phyloP scores from a whole-genome alignment of 1,140 invertebrate genomes.

The Drosophila sturtevanti region DNA sequence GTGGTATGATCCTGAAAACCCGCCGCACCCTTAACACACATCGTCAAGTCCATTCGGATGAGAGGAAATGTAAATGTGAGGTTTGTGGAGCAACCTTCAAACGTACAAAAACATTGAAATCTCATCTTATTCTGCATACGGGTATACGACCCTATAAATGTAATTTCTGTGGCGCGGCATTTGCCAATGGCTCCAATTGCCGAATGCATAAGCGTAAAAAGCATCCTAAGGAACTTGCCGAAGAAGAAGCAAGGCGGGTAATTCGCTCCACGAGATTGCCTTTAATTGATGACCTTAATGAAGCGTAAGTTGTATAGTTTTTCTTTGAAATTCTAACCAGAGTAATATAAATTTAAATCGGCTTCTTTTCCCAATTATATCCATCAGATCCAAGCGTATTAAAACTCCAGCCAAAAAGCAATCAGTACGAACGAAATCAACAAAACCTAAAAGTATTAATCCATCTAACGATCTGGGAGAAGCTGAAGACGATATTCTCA shows the following conservation, averaged over 20 bases:
- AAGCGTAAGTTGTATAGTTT: conserved; percentile 51
- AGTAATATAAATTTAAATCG: background rate
- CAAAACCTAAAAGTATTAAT: background rate
- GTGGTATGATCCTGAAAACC: conserved; percentile 83
- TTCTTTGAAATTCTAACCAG: background rate
- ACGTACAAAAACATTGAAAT: conserved; percentile 81
- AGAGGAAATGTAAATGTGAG: conserved; percentile 82
- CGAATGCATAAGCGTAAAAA: conserved; percentile 83
- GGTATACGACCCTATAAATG: conserved; percentile 83
- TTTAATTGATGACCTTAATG: conserved; percentile 69
- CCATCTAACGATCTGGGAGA: conserved; percentile 20
- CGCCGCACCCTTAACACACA: conserved; percentile 83
- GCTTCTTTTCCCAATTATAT: background rate
- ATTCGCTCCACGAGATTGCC: conserved; percentile 60
- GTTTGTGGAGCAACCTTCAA: conserved; percentile 79
- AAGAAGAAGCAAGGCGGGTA: conserved; percentile 72
- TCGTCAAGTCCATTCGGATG: conserved; percentile 83
- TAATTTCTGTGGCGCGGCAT: conserved; percentile 83
- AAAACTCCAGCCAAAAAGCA: conserved; percentile 49
- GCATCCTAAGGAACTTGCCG: conserved; percentile 83
- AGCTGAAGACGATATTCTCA: conserved; percentile 32
- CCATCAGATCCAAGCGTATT: conserved; percentile 52
- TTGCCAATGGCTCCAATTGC: conserved; percentile 84
- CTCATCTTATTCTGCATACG: conserved; percentile 83
- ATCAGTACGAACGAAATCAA: conserved; percentile 6